Conservation (phyloP, 2,888 invertebrate species). For the Amiota mariae region DNA sequence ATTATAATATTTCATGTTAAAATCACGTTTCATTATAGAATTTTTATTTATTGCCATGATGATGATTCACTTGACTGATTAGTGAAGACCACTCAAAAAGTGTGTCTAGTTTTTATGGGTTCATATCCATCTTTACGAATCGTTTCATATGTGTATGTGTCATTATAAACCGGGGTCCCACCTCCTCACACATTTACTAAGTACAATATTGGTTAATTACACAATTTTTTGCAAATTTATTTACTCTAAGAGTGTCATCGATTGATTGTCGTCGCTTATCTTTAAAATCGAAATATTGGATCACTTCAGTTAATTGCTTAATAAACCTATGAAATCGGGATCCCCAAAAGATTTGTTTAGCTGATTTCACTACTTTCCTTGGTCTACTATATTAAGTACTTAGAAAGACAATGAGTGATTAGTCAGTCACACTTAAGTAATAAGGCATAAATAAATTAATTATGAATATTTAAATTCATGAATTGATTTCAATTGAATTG, state of each 20-base stretch:
- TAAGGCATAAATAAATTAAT: not conserved
- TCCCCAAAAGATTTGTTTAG: not conserved
- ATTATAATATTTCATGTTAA: constrained; percentile 37
- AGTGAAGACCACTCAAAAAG: constrained; percentile 1
- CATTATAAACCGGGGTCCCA: constrained; percentile 24
- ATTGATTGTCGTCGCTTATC: not conserved
- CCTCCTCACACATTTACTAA: constrained; percentile 6
- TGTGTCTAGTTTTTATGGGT: not conserved
- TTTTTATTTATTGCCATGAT: constrained; percentile 33
- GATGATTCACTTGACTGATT: not conserved
- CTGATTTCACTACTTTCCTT: not conserved
- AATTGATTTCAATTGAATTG: no score
- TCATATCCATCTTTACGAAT: constrained; percentile 36
- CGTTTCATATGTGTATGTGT: constrained; percentile 24
- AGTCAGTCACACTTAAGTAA: not conserved
- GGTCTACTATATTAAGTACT: constrained; percentile 1
- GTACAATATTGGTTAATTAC: not conserved
- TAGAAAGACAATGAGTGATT: not conserved
- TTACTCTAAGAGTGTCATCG: not conserved
- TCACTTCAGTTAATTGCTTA: constrained; percentile 11
- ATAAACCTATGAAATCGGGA: not conserved
- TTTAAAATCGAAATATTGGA: not conserved
- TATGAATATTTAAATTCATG: not conserved
- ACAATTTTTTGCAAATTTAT: not conserved
- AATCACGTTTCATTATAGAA: no score